Base-by-base conservation (phyloP, 1,140 invertebrate species). In the Bombus waltoni region DNA sequence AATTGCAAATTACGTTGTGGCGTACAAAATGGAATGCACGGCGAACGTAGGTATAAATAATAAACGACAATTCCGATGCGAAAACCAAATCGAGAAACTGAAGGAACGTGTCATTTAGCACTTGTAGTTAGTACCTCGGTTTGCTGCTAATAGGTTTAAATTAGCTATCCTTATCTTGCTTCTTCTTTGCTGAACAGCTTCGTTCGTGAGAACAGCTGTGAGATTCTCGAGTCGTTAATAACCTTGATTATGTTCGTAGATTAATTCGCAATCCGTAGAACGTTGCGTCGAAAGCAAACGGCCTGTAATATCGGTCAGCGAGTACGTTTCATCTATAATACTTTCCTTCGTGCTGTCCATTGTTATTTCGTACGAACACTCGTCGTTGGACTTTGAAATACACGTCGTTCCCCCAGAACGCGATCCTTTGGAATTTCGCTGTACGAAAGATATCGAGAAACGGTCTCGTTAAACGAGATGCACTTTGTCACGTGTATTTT, bases 321-420 rank as follows among this genome's bases (percentile, higher is more conserved):
- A 35, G 59, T 28, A n/a, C 22, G 77, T 35, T 28, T 32, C 22
- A 53, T 68, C 25, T 47, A 18, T 25, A 2, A 53, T 25, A 53
- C 47, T 38, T 11, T 28, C 11, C 1, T 6, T 25, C 77, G 4
- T 3, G 57, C 18, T 42, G 40, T 44, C 10, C 25, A 78, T 78
- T 66, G 76, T 78, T 65, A 78, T 65, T 78, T 78, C 44, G 25
- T 44, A 38, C 40, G 40, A 66, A 44, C 40, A 25, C 40, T 78
- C 6, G 76, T 66, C 76, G 22, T 78, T 25, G n/a, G 15, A 42
- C 77, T 44, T 38, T 79, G 77, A 68, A 44, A 47, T 68, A 68
- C 47, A 42, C 62, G 2, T 25, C 32, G 59, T 44, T 44, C n/a
- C 40, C 2, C n/a, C 0, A 5, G 47, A 25, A 75, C 32, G 47